These are phyloP conservation scores for Neoarius graeffei DNA, from an alignment of 2,113 vertebrate species.

Conservation along the genomic window DNA sequence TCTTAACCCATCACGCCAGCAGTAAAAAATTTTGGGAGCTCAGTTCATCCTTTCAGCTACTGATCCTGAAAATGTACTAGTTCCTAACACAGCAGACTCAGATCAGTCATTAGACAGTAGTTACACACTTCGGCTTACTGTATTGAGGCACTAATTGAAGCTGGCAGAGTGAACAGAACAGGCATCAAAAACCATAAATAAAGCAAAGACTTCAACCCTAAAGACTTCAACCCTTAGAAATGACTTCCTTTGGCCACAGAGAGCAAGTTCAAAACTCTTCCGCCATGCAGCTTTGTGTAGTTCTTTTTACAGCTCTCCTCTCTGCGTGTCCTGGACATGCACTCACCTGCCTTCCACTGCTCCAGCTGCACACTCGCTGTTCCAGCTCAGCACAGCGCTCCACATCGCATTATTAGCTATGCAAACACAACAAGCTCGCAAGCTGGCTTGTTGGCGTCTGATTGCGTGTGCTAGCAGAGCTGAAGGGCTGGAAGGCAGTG, in stretches of 20 bases:
- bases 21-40: neutral
- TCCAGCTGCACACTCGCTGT: conserved; percentile 51
- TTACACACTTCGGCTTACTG: neutral
- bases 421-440: conserved; percentile 46
- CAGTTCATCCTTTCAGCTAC: neutral
- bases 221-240: neutral
- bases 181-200: neutral
- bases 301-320: conserved; percentile 50
- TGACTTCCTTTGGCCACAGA: neutral
- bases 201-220: neutral
- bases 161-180: neutral
- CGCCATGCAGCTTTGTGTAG: conserved; percentile 62
- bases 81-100: neutral
- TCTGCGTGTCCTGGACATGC: conserved; percentile 72
- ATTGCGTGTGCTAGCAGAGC: neutral
- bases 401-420: conserved; percentile 47
- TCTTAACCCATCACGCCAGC: neutral
- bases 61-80: neutral
- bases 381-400: conserved; percentile 26
- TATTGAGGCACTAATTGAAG: neutral
- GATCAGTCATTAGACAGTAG: conserved; percentile 14
- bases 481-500: conserved; percentile 26
- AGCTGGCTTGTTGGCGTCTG: conserved; percentile 40
- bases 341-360: conserved; percentile 72
- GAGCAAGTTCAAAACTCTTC: conserved; percentile 22